These are phyloP conservation scores for Oceanites oceanicus DNA, from an alignment of 2,113 vertebrate species.

Conservation along the genomic window DNA sequence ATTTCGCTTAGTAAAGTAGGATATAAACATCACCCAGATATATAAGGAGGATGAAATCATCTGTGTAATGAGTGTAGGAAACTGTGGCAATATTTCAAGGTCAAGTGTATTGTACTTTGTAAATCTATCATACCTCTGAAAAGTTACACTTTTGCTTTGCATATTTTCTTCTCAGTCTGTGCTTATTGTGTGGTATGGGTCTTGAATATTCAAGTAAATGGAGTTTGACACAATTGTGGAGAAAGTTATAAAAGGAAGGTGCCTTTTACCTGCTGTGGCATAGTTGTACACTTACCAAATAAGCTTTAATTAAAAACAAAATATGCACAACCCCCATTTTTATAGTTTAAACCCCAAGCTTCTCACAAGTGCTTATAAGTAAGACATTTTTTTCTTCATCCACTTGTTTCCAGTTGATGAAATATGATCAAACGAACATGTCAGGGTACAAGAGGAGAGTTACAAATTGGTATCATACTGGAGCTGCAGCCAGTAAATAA, in stretches of 20 bases:
- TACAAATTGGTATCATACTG: not conserved
- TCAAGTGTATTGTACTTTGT: not conserved
- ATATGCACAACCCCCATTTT: not conserved
- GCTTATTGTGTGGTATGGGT: not conserved
- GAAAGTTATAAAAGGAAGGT: not conserved
- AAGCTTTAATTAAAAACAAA: not conserved
- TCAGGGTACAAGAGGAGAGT: not conserved
- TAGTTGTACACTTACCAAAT: not conserved
- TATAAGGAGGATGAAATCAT: not conserved
- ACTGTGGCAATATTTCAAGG: not conserved
- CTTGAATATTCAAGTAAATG: not conserved
- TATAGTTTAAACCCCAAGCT: not conserved
- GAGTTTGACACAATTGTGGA: not conserved
- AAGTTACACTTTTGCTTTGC: not conserved
- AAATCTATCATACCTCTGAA: not conserved
- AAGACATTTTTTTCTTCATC: not conserved
- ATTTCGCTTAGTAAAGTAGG: not conserved
- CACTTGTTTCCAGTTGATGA: not conserved
- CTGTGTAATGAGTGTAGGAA: not conserved
- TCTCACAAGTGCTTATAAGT: not conserved
- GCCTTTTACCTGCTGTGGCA: not conserved
- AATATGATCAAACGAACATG: not conserved
- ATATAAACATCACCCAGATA: not conserved
- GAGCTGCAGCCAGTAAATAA: constrained; percentile 1
- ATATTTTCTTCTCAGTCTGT: not conserved